A percentile compares a stretch with the other conserved stretches of the same genome.
Conservation (phyloP, 2,888 invertebrate species). For the Apamea anceps region DNA sequence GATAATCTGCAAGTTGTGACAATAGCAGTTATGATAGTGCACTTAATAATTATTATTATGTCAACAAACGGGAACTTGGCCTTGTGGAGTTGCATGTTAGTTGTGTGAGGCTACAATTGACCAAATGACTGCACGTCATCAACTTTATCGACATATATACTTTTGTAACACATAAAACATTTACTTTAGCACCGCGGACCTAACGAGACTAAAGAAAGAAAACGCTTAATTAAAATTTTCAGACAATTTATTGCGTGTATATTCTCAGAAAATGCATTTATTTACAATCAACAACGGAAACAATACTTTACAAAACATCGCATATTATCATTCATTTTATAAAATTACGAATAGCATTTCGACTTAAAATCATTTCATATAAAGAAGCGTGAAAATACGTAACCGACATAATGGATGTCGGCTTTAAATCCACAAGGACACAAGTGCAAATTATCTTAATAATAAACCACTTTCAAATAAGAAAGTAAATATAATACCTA, state of each 20-base stretch:
- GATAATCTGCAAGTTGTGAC: conserved; percentile 89
- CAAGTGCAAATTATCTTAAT: conserved; percentile 88
- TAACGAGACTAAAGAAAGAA: conserved; percentile 81
- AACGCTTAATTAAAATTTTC: conserved; percentile 84
- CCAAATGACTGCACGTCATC: conserved; percentile 89
- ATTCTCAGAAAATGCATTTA: conserved; percentile 89
- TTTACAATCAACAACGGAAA: conserved; percentile 89
- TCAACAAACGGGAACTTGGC: conserved; percentile 89
- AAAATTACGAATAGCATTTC: conserved; percentile 85
- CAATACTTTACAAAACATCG: conserved; percentile 86
- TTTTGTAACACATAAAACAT: conserved; percentile 64
- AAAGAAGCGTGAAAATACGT: conserved; percentile 88
- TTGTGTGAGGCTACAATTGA: conserved; percentile 88
- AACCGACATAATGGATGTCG: conserved; percentile 80
- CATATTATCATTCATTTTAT: conserved; percentile 79
- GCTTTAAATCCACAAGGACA: conserved; percentile 89
- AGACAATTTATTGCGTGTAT: conserved; percentile 90
- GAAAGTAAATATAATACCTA: conserved; percentile 88
- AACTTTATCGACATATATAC: conserved; percentile 85
- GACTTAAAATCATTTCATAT: conserved; percentile 80
- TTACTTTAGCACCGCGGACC: conserved; percentile 75
- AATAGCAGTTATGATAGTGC: conserved; percentile 90
- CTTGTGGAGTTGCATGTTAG: conserved; percentile 91
- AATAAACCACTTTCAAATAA: conserved; percentile 87
- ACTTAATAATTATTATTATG: conserved; percentile 86